A percentile compares a stretch with the other conserved stretches of the same genome.
These are phyloP conservation scores for Cyphomyrus discorhynchus DNA, from an alignment of 2,113 vertebrate species.

Conservation along the genomic window DNA sequence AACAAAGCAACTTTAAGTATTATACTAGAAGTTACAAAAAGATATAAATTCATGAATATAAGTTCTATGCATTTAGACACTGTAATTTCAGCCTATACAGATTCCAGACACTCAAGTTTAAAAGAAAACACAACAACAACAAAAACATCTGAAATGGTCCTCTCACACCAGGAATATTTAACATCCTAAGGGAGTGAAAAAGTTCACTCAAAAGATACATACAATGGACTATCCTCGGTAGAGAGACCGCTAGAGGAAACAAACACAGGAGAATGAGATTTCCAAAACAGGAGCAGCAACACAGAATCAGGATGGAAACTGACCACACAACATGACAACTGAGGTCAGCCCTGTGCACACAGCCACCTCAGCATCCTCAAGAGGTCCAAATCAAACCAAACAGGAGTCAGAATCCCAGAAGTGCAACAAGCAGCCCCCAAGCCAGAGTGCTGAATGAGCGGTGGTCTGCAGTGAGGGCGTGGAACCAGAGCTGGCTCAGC, in stretches of 20 bases:
- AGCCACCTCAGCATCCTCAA: background rate
- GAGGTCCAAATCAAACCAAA: background rate
- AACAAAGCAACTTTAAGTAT: background rate
- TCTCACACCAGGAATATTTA: background rate
- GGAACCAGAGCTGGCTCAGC: conserved; percentile 40
- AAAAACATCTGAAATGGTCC: background rate
- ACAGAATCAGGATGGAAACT: background rate
- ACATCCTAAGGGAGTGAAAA: background rate
- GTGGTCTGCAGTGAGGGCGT: conserved; percentile 45
- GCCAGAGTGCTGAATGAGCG: background rate
- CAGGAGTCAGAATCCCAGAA: background rate
- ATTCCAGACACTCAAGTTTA: background rate
- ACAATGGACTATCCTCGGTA: background rate
- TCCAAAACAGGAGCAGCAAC: background rate
- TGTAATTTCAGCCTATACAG: background rate
- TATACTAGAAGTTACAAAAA: background rate
- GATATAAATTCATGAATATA: background rate
- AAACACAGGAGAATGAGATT: background rate
- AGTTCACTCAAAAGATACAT: background rate
- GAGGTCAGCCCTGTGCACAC: background rate
- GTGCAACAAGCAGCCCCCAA: background rate
- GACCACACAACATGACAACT: background rate
- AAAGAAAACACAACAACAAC: background rate
- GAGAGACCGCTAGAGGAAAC: background rate
- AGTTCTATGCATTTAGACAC: background rate